phyloP scores from a whole-genome alignment of 2,797 vertebrate genomes.

The Chaetodon trifasciatus region DNA sequence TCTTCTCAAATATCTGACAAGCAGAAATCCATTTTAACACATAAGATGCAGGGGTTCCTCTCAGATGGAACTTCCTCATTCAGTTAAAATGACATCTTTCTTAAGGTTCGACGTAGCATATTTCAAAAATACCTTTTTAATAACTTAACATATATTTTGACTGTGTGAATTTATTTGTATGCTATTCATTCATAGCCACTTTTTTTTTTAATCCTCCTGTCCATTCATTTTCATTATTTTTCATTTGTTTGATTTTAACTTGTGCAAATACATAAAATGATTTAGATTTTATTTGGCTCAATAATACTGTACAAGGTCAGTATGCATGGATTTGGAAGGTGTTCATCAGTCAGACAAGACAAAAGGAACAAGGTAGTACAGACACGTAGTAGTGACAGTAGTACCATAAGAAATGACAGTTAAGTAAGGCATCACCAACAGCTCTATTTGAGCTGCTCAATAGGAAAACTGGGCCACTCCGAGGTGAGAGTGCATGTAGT shows the following conservation, averaged over 20 bases:
- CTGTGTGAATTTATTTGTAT: neutral
- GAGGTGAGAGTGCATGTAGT: slow-evolving; percentile 36
- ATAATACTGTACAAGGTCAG: neutral
- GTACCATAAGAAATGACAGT: neutral
- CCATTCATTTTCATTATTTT: neutral
- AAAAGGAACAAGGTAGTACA: neutral
- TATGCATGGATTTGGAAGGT: neutral
- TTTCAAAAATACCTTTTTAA: neutral
- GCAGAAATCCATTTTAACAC: neutral
- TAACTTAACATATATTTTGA: neutral
- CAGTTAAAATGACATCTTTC: neutral
- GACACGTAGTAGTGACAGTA: neutral
- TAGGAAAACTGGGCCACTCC: slow-evolving; percentile 31
- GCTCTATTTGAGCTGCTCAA: slow-evolving; percentile 11
- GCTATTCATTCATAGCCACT: neutral
- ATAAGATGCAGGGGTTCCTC: no score
- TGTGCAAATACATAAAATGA: neutral
- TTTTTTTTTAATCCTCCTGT: neutral
- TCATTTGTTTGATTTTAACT: neutral
- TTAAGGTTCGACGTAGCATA: neutral
- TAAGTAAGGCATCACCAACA: neutral
- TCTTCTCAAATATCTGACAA: neutral
- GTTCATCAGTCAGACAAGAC: neutral
- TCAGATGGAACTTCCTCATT: neutral
- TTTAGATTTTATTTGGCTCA: neutral